These are phyloP conservation scores for Andrena marginata DNA, from an alignment of 2,888 invertebrate species.

Conservation along the genomic window DNA sequence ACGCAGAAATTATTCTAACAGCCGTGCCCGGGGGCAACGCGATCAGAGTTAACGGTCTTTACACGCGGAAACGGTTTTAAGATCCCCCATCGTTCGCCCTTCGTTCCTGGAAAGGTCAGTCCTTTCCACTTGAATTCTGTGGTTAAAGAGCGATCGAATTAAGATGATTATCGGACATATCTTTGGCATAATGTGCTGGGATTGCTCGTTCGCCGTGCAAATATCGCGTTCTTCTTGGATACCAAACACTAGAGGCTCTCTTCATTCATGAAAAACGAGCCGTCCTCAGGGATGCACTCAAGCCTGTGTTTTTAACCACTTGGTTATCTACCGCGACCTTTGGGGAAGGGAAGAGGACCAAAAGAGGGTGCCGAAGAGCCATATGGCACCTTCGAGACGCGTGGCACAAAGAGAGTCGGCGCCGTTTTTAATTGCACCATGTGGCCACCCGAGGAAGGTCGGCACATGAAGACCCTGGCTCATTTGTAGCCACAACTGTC, in stretches of 20 bases:
- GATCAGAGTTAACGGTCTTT: conserved; percentile 75
- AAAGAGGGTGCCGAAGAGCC: conserved; percentile 72
- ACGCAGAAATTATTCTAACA: conserved; percentile 72
- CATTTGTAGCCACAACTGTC: conserved; percentile 80
- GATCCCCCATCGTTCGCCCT: conserved; percentile 58
- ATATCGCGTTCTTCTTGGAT: neutral
- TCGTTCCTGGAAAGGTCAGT: conserved; percentile 64
- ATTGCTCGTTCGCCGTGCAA: neutral
- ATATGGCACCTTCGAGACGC: conserved; percentile 78
- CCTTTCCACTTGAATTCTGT: conserved; percentile 38
- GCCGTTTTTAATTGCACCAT: conserved; percentile 83
- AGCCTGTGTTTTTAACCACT: conserved; percentile 44
- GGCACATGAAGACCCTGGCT: conserved; percentile 61
- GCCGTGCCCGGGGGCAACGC: conserved; percentile 61
- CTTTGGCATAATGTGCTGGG: neutral
- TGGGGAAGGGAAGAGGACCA: conserved; percentile 34
- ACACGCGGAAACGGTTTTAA: conserved; percentile 66
- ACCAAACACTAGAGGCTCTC: neutral
- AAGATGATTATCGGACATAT: conserved; percentile 18
- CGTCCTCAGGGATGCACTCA: conserved; percentile 22
- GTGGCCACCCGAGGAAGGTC: conserved; percentile 74
- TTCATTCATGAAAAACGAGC: conserved; percentile 5
- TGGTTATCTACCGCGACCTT: conserved; percentile 52
- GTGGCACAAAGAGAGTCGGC: conserved; percentile 79
- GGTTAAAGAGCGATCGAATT: conserved; percentile 18